Percentiles rank a stretch among this genome's conserved stretches.
phyloP scores from a whole-genome alignment of 2,113 vertebrate species.

The Dicrurus megarhynchus region DNA sequence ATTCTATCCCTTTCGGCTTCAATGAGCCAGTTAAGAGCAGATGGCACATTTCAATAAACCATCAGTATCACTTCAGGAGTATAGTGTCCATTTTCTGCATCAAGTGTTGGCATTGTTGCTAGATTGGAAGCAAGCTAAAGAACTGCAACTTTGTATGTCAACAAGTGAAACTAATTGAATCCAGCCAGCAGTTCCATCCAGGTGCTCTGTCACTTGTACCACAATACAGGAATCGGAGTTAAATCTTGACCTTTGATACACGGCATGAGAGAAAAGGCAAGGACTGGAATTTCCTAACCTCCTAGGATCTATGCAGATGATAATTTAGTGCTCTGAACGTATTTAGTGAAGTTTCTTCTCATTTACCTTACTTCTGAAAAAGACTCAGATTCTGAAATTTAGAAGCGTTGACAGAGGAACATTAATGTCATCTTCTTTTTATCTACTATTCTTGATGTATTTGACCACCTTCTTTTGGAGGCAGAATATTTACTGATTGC shows the following conservation, averaged over 20 bases:
- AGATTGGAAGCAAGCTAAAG: neutral
- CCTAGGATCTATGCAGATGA: neutral
- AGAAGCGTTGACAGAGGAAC: neutral
- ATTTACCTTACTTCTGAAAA: neutral
- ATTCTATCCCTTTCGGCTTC: constrained; percentile 44
- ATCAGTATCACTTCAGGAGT: constrained; percentile 57
- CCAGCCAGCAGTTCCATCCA: neutral
- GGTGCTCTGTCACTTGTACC: neutral
- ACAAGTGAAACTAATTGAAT: neutral
- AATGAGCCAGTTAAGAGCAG: constrained; percentile 27
- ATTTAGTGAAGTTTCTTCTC: neutral
- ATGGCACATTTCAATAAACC: constrained; percentile 52
- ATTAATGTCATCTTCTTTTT: neutral
- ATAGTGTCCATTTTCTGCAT: constrained; percentile 44
- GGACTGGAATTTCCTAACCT: neutral
- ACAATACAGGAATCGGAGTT: neutral
- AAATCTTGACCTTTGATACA: neutral
- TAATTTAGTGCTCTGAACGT: neutral
- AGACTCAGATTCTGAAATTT: neutral
- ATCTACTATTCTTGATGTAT: neutral
- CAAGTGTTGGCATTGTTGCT: neutral
- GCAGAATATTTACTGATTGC: neutral
- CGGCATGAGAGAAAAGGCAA: neutral
- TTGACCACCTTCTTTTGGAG: neutral
- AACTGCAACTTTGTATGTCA: neutral